Evolutionary conservation across 2,797 vertebrate species (phyloP).

Genomic region (Ibycter americanus): DNA sequence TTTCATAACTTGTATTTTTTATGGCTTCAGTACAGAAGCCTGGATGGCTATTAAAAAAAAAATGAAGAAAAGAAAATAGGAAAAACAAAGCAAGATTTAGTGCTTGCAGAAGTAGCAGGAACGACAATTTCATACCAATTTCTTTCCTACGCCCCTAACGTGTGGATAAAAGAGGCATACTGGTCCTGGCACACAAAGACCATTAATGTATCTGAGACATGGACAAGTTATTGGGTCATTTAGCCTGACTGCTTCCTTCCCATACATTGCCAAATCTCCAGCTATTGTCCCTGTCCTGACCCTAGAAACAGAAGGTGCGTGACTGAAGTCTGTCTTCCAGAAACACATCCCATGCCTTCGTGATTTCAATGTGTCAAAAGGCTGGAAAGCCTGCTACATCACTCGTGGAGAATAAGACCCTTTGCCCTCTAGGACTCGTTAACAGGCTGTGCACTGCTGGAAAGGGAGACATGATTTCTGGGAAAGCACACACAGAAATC

Average conservation of each 20-base stretch:
- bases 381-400: not conserved
- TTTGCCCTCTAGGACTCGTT: not conserved
- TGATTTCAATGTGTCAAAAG: not conserved
- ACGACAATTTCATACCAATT: not conserved
- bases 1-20: conserved; percentile 53
- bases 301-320: not conserved
- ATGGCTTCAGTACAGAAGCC: conserved; percentile 41
- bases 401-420: not conserved
- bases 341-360: not conserved
- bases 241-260: not conserved
- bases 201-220: not conserved
- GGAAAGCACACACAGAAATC: not conserved
- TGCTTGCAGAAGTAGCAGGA: not conserved
- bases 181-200: not conserved
- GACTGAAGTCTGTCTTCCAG: not conserved
- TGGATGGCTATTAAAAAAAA: conserved; percentile 39
- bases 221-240: not conserved
- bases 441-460: not conserved
- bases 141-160: not conserved
- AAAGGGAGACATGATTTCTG: not conserved
- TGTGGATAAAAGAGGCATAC: not conserved
- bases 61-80: conserved; percentile 28
- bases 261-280: not conserved
- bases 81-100: conserved; percentile 59
- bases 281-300: not conserved